Evolutionary conservation across 2,113 vertebrate species (phyloP).

Genomic region (Acrocephalus kingi): DNA sequence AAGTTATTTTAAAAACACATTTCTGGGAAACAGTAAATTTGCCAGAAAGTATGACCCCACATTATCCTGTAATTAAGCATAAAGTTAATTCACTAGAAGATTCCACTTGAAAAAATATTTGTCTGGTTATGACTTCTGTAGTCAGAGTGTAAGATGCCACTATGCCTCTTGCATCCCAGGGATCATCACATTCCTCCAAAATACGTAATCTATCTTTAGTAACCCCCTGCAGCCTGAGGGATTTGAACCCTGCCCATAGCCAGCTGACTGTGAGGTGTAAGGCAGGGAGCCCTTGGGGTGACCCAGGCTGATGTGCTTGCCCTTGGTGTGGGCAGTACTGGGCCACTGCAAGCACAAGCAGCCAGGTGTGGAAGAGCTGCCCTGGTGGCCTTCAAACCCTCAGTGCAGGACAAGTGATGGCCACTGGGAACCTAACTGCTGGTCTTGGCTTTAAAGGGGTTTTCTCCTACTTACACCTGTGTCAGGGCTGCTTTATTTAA

Average conservation of each 20-base stretch:
- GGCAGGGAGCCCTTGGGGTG: neutral
- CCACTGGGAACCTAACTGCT: neutral
- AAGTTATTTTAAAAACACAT: neutral
- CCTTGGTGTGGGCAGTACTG: neutral
- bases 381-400: neutral
- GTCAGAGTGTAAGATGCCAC: neutral
- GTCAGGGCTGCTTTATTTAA: neutral
- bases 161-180: neutral
- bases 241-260: neutral
- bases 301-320: fast-evolving
- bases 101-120: conserved; percentile 5
- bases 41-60: neutral
- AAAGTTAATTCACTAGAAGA: neutral
- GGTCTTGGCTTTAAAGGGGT: neutral
- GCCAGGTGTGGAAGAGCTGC: neutral
- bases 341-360: neutral
- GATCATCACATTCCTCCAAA: neutral
- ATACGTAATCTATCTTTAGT: neutral
- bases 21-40: neutral
- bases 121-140: neutral
- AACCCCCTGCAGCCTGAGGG: neutral
- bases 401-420: neutral
- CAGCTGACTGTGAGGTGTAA: neutral
- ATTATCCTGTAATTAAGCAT: neutral
- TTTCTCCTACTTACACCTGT: neutral